Evolutionary conservation across 2,113 vertebrate species (phyloP), one percentile per base, ranked within the genome.

Genomic region (Xyrauchen texanus): DNA sequence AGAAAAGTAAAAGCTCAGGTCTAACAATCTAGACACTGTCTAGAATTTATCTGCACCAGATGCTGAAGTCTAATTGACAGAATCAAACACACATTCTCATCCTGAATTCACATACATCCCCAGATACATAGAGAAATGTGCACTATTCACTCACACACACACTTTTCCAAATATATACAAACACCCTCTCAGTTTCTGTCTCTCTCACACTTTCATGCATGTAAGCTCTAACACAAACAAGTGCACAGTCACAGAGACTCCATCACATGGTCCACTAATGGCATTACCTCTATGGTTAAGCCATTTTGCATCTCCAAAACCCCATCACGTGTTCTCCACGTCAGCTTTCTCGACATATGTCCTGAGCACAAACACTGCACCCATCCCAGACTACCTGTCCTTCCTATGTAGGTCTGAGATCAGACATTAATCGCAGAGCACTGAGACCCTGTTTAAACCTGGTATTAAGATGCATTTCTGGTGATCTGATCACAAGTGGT

Each of bases 261-360:
- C 12, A 16, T 42, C 8, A 51, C 45, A 70, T 12, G 42, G 80
- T 74, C 82, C 60, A 81, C 87, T 89, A 86, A 90, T 86, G 79
- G 71, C 83, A 80, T 85, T 82, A 81, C 8, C 10, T 63, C 10
- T 63, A 34, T 21, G 47, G 34, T 61, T 87, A 84, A 86, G 82
- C 45, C n/a, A 61, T 62, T 82, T 85, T 89, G 88, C 58, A 89
- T 91, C 89, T 83, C 53, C 21, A 85, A 78, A 90, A 92, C 89
- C 89, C 87, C 69, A 89, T 91, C 87, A 90, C 83, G 86, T 81
- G 76, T 88, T 83, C 82, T 79, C 76, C 7, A 62, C 68, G 75
- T 34, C 63, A 78, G 45, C 82, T 85, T 52, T 77, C 45, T 51
- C 68, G 82, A 15, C 72, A 83, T 65, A 70, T 34, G 66, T 11